These are phyloP conservation scores for Ctenopoma kingsleyae DNA, from an alignment of 2,797 vertebrate genomes.

Conservation along the genomic window DNA sequence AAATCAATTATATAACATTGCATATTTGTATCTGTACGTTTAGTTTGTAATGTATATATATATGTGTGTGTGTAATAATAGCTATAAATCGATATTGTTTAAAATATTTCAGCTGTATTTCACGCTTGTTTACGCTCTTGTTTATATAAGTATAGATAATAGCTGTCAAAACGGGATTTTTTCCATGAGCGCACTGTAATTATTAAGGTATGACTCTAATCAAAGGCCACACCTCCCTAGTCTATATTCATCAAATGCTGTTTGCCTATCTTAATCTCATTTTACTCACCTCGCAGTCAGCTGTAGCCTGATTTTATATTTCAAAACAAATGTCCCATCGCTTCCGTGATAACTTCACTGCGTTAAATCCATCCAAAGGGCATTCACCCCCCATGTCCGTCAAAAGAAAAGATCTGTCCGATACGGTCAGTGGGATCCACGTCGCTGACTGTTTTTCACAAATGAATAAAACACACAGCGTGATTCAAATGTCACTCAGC, in stretches of 20 bases:
- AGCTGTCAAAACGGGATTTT: conserved; percentile 8
- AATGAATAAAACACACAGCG: conserved; percentile 25
- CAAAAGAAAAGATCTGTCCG: conserved; percentile 2
- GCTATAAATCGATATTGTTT: background rate
- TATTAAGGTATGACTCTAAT: conserved; percentile 10
- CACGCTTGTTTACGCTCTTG: background rate
- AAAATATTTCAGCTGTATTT: background rate
- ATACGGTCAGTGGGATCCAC: conserved; percentile 4
- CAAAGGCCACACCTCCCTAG: conserved; percentile 7
- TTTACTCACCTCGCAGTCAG: conserved; percentile 44
- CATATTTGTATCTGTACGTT: background rate
- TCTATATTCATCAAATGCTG: background rate
- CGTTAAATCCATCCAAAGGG: conserved; percentile 31
- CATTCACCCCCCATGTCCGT: conserved; percentile 18
- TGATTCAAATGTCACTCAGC: conserved; percentile 46
- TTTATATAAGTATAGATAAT: too few relatives aligned
- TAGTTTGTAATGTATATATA: background rate
- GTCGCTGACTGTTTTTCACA: background rate
- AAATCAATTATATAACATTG: conserved; percentile 30
- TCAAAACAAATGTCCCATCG: conserved; percentile 38
- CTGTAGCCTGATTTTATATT: conserved; percentile 7
- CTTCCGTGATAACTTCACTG: conserved; percentile 27
- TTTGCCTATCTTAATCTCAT: background rate
- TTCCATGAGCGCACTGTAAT: background rate
- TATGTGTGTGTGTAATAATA: background rate